Percentiles rank a stretch among this genome's conserved stretches.
These are phyloP conservation scores for Caenorhabditis panamensis DNA, from an alignment of 2,888 invertebrate species.

Conservation along the genomic window DNA sequence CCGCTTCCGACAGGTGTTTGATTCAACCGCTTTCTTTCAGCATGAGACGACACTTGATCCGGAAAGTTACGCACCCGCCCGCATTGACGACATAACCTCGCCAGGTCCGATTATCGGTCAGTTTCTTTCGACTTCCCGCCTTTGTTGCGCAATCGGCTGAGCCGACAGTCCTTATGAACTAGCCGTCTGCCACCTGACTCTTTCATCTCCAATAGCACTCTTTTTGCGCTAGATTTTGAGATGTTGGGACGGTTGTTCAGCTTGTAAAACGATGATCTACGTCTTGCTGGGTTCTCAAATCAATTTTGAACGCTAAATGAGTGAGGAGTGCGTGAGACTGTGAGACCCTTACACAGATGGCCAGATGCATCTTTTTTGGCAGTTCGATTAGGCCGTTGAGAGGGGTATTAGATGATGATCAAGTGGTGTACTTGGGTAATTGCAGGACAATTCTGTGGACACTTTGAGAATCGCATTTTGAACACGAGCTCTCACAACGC, in stretches of 20 bases:
- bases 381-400: conserved; percentile 31
- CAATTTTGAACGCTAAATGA: conserved; percentile 26
- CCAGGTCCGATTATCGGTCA: conserved; percentile 72
- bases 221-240: conserved; percentile 18
- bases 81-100: conserved; percentile 66
- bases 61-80: conserved; percentile 61
- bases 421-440: conserved; percentile 54
- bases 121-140: conserved; percentile 37
- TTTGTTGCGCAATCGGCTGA: conserved; percentile 32
- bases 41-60: conserved; percentile 69
- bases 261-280: neutral
- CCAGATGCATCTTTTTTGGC: conserved; percentile 52
- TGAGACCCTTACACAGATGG: conserved; percentile 42
- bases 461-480: conserved; percentile 63
- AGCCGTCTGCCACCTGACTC: conserved; percentile 9
- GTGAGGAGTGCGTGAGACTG: conserved; percentile 18
- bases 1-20: neutral
- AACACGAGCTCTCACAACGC: conserved; percentile 68
- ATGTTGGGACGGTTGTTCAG: neutral
- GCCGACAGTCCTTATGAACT: conserved; percentile 11
- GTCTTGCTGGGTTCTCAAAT: conserved; percentile 39
- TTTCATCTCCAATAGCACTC: neutral
- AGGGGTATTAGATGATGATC: conserved; percentile 55
- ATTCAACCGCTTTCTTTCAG: conserved; percentile 49
- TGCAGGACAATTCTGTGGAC: conserved; percentile 72